Base-by-base conservation (phyloP, 2,797 vertebrate genomes). In the Coilia nasus region DNA sequence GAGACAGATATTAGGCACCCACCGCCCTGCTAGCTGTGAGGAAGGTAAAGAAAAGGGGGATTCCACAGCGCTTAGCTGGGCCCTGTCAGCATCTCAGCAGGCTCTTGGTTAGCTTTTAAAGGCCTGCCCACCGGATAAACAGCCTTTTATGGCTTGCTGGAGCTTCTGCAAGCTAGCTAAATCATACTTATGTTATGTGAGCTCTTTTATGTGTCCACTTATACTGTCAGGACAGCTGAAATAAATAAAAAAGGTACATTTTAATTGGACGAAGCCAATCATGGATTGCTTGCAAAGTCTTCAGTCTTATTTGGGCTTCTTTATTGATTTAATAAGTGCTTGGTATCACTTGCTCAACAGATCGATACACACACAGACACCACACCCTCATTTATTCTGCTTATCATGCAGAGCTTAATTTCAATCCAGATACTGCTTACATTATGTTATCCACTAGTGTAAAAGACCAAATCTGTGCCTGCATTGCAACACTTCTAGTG, bases 71-170 rank as follows among this genome's bases (percentile, higher is more conserved):
- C 88, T 86, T 83, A 87, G 78, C 54, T 83, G 59, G 83, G 25
- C 81, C 85, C 82, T 14, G 86, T 87, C 88, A 87, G 88, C 88
- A 89, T 81, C 80, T 83, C 46, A 21, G 15, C 81, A 57, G 67
- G 71, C 81, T 47, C 50, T 81, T 17, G 78, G 83, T 84, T 82
- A 54, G 25, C 62, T 64, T 83, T 62, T 56, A 81, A 84, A 81
- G 86, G 67, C 59, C 46, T 21, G 85, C 47, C 81, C 81, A 82
- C 46, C 54, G 14, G 86, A 81, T 82, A 86, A 86, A 88, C 60
- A 57, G 56, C 47, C 15, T 35, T 88, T 81, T 81, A 57, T 84
- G 83, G 81, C 86, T 83, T 78, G 17, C 28, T 19, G 50, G 44
- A 28, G 9, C 60, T 82, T 83, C 75, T 71, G 83, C 62, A 71